These are phyloP conservation scores for Melangyna quadrimaculata DNA, from an alignment of 2,888 invertebrate genomes.

Conservation along the genomic window DNA sequence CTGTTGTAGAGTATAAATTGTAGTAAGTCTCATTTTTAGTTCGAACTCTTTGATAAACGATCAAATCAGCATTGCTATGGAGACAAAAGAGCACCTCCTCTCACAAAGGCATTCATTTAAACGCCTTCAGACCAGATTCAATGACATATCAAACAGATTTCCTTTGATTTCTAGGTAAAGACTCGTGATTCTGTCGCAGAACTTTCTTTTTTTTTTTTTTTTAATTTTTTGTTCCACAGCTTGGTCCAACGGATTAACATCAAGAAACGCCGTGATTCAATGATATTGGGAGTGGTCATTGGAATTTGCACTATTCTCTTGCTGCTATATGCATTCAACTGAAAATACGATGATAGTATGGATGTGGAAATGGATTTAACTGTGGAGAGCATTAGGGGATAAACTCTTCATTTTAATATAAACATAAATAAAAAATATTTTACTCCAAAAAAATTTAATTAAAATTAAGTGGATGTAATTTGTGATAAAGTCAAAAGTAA, in stretches of 20 bases:
- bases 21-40: slow-evolving; percentile 81
- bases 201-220: background rate
- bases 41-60: slow-evolving; percentile 96
- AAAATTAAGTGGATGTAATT: slow-evolving; percentile 51
- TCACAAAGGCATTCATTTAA: slow-evolving; percentile 94
- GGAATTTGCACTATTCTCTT: slow-evolving; percentile 94
- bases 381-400: slow-evolving; percentile 42
- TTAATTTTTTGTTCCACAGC: slow-evolving; percentile 82
- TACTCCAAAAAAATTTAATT: slow-evolving; percentile 46
- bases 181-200: background rate
- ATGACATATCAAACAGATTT: slow-evolving; percentile 93
- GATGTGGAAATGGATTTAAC: slow-evolving; percentile 42
- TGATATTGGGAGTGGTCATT: slow-evolving; percentile 94
- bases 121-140: slow-evolving; percentile 94
- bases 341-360: slow-evolving; percentile 43
- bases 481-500: slow-evolving; percentile 69
- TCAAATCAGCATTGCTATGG: slow-evolving; percentile 98
- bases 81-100: slow-evolving; percentile 95
- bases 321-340: slow-evolving; percentile 90
- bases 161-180: slow-evolving; percentile 85
- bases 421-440: slow-evolving; percentile 44
- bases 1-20: background rate
- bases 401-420: slow-evolving; percentile 6
- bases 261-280: slow-evolving; percentile 95
- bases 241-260: slow-evolving; percentile 96